Evolutionary conservation across 2,888 invertebrate species (phyloP), one percentile per base, ranked within the genome.

Genomic region (Eumerus sabulonum): DNA sequence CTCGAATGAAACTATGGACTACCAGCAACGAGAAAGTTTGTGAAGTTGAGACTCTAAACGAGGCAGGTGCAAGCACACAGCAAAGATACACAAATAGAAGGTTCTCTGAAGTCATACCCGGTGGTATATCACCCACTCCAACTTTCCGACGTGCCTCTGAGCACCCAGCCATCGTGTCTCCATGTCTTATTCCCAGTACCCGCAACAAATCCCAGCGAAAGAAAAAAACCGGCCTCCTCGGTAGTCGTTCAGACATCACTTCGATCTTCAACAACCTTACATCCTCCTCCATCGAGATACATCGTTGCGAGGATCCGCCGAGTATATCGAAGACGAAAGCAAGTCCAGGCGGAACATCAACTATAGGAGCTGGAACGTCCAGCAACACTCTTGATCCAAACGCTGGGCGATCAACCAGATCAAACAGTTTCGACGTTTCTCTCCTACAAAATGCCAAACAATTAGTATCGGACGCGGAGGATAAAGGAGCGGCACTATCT

Each of bases 351-450:
- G 82, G 82, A 1, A 83, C 81, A 14, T 62, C 66, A 0, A 71
- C 44, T 1, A 62, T 51, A 4, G 57, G 57, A 36, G 17, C 53
- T 1, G 60, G 48, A 0, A 48, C 60, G 11, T 45, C 66, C 9
- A 79, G 85, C 12, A 84, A 85, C 57, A 82, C 86, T 14, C 84
- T 88, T 1, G 88, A 88, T 74, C 88, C 88, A 0, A 88, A 88
- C 72, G 88, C 87, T 1, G 88, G 88, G 0, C 85, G 89, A 81
- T 93, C 93, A 82, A 93, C 92, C 86, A 92, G 95, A 62, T 95
- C 95, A 13, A 95, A 95, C 88, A 96, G 95, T 87, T 95, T 96
- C 84, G 95, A 96, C 87, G 92, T 95, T 0, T 95, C 95, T 16
- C 91, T 94, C 17, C 90, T 95, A 44, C 90, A 92, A 79, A 89